Evolutionary conservation across 2,888 invertebrate species (phyloP).

Genomic region (Branchellion lobata): DNA sequence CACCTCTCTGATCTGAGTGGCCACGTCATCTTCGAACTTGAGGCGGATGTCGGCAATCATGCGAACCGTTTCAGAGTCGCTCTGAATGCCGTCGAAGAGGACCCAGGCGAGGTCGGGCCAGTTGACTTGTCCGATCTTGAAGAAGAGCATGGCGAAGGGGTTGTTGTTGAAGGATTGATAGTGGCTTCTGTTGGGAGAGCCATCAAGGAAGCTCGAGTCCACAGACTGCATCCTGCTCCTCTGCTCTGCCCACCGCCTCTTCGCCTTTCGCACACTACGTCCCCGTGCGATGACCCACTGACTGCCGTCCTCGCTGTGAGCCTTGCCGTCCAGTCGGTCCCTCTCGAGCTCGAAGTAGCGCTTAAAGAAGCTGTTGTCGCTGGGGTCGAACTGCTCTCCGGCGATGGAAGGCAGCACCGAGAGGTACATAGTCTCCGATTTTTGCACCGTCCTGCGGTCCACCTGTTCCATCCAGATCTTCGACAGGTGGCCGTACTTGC

Average conservation of each 20-base stretch:
- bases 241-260: conserved; percentile 32
- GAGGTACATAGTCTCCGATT: conserved; percentile 52
- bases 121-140: conserved; percentile 51
- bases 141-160: conserved; percentile 51
- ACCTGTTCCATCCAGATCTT: conserved; percentile 54
- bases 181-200: conserved; percentile 20
- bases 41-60: conserved; percentile 52
- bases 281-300: conserved; percentile 54
- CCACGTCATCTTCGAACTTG: conserved; percentile 49
- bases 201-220: conserved; percentile 12
- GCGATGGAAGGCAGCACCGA: conserved; percentile 49
- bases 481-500: conserved; percentile 51
- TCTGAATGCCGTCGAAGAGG: conserved; percentile 51
- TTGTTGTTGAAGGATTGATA: conserved; percentile 19
- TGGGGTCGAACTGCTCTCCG: conserved; percentile 36
- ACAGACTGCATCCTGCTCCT: conserved; percentile 1
- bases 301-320: conserved; percentile 43
- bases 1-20: conserved; percentile 51
- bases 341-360: conserved; percentile 17
- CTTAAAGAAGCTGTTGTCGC: conserved; percentile 22
- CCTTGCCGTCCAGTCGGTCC: not conserved
- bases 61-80: conserved; percentile 50
- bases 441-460: conserved; percentile 51
- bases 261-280: conserved; percentile 43
- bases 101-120: conserved; percentile 53